phyloP scores from a whole-genome alignment of 2,113 vertebrate species.

The Astatoreochromis straeleni region DNA sequence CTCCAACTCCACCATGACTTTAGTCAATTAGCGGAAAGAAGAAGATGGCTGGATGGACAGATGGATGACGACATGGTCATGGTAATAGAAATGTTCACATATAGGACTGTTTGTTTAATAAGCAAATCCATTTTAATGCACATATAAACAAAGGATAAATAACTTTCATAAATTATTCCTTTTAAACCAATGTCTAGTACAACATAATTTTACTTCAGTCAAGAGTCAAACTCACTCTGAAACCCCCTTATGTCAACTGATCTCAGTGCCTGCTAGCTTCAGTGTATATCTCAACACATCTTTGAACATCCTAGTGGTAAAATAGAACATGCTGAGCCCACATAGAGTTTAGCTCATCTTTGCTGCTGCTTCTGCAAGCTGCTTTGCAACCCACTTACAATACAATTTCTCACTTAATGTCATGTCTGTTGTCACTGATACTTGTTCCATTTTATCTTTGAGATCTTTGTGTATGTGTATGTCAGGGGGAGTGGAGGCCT shows the following conservation, averaged over 20 bases:
- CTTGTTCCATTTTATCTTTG: not conserved
- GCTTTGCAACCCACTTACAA: not conserved
- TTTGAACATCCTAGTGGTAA: not conserved
- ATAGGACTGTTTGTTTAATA: not conserved
- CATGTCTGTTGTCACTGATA: not conserved
- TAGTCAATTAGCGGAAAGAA: not conserved
- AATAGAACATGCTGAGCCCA: not conserved
- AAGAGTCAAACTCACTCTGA: not conserved
- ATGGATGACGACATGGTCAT: not conserved
- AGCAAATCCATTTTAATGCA: not conserved
- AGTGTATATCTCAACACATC: not conserved
- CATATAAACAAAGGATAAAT: not conserved
- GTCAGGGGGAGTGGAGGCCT: not conserved
- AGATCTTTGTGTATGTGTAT: not conserved
- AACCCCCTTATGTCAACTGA: not conserved
- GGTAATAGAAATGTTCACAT: not conserved
- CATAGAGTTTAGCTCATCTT: not conserved
- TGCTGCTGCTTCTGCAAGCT: not conserved
- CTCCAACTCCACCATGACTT: not conserved
- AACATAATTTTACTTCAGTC: not conserved
- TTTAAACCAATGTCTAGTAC: not conserved
- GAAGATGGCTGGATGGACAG: not conserved
- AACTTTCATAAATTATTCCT: not conserved
- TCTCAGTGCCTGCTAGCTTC: not conserved
- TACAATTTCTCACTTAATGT: not conserved